Evolutionary conservation across 2,113 vertebrate species (phyloP).

Genomic region (Neopipo cinnamomea): DNA sequence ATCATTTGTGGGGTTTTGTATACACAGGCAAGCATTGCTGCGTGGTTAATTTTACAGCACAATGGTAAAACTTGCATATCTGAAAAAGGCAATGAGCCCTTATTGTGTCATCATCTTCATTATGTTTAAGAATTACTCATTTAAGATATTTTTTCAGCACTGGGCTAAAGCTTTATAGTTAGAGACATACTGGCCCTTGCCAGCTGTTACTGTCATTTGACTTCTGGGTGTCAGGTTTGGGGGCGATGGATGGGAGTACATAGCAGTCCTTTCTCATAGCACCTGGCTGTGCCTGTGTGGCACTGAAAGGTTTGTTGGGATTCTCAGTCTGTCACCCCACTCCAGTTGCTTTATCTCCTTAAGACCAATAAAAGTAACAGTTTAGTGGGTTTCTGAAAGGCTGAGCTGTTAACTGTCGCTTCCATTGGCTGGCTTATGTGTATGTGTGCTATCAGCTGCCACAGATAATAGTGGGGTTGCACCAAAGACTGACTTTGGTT

Average conservation of each 20-base stretch:
- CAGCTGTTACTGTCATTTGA: not conserved
- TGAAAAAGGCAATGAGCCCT: not conserved
- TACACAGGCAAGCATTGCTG: not conserved
- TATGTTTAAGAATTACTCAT: not conserved
- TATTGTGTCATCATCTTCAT: not conserved
- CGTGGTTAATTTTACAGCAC: not conserved
- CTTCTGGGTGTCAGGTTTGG: not conserved
- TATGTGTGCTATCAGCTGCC: not conserved
- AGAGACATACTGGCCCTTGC: not conserved
- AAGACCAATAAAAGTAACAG: not conserved
- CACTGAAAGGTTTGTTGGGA: fast-evolving
- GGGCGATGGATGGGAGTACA: not conserved
- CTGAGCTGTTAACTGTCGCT: not conserved
- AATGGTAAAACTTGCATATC: not conserved
- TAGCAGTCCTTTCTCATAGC: not conserved
- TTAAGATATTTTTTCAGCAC: not conserved
- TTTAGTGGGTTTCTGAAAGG: not conserved
- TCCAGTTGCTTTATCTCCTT: not conserved
- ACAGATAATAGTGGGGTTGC: not conserved
- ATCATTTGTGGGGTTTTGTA: not conserved
- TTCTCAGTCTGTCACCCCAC: not conserved
- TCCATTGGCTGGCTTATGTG: fast-evolving
- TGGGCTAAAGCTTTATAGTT: not conserved
- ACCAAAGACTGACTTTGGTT: not conserved
- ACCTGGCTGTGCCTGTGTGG: not conserved